Evolutionary conservation across 2,113 vertebrate species (phyloP), one percentile per base, ranked within the genome.

Genomic region (Gymnogyps californianus): DNA sequence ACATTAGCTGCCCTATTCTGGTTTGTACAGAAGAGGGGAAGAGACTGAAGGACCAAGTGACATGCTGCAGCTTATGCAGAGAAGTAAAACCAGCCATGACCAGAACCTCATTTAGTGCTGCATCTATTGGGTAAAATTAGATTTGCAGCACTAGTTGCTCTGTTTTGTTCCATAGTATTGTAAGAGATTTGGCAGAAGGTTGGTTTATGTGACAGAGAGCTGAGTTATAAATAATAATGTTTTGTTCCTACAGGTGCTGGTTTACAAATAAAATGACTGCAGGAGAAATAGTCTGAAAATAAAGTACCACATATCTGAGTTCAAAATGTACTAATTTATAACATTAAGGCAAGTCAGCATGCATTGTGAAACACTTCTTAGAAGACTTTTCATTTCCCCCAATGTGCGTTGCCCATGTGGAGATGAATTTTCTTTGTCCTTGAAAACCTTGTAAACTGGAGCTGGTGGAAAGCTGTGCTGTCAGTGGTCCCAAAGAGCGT

Each of bases 401-500:
- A 26, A 38, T 2, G 11, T 83, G 26, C 3, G 2, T 38, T 83
- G 58, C 51, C 46, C 31, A 10, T 1, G 5, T 62, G 55, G 16
- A 83, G 49, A 59, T 52, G 34, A 42, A 36, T 90, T 66, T 83
- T 18, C 4, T 1, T 54, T 94, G 61, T 79, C 75, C 84, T 72
- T 67, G 65, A 87, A 87, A 90, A 64, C 49, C 25, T 79, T 15
- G 17, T 16, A 21, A 1, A 1, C 40, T 13, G 26, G n/a, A 79
- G 40, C 40, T 61, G 62, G 8, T 58, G 40, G 32, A 64, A 72
- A 58, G 22, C 40, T 19, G 24, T 29, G 16, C 47, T 78, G 14
- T 22, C 64, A 36, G 32, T 38, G 0, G 0, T 36, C 55, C 82
- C 1, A 0, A 59, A 67, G 19, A 51, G 22, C 1, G 0, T 28